Evolutionary conservation across 2,113 vertebrate genomes (phyloP), one percentile per base, ranked within the genome.

Genomic region (Casuarius casuarius): DNA sequence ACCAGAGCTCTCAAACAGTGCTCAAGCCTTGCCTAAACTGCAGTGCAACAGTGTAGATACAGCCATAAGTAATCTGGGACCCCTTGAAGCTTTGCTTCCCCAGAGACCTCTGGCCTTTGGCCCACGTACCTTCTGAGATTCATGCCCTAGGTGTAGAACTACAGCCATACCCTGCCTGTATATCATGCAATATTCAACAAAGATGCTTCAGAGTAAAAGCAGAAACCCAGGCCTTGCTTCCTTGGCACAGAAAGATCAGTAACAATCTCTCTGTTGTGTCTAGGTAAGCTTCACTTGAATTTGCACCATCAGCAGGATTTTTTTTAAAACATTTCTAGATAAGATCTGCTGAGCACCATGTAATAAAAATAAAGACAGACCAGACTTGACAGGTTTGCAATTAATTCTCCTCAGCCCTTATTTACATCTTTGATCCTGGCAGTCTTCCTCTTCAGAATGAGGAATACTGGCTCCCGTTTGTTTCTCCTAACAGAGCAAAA

Each of bases 391-490:
- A 96, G 31, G 67, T 90, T 94, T 96, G 68, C 81, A 91, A 62
- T 90, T 92, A 81, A 84, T 93, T 95, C 94, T 87, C 49, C 51
- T 84, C 71, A 51, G 38, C 38, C 96, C 86, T 89, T 91, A 91
- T 85, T 95, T 95, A 62, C 72, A 35, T 86, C 75, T 94, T 93
- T 95, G 85, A 58, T 88, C 85, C 81, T 90, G 75, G 78, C 87
- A 95, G 52, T 49, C 72, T 89, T 86, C 49, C 54, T 71, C 51
- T 78, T 89, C 75, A 76, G 44, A 81, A 73, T 7, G 25, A 96
- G 52, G 84, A 96, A 84, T 76, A 59, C 46, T 14, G 48, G 19
- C 49, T 93, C 28, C 52, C 63, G 28, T 85, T 91, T 5, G 3
- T 87, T 75, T 28, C 33, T 94, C 49, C 71, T 48, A 86, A 42